Percentiles rank a stretch among this genome's conserved stretches.
Conservation (phyloP, 2,113 vertebrate species). For the Lynx canadensis region DNA sequence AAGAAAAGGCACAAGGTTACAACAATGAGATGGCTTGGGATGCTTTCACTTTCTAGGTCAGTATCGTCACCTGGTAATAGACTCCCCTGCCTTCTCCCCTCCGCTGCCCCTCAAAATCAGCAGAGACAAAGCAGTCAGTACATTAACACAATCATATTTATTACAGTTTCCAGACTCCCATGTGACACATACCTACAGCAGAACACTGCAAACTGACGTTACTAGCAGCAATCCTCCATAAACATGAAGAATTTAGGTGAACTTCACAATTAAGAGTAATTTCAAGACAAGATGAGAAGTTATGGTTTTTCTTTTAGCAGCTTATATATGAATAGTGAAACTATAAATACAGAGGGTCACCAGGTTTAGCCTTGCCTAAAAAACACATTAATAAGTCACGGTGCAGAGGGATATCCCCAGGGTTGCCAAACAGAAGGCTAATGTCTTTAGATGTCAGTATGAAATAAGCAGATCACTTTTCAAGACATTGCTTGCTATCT, state of each 20-base stretch:
- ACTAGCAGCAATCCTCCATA: constrained; percentile 84
- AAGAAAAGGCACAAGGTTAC: not conserved
- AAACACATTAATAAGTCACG: constrained; percentile 58
- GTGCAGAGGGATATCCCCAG: constrained; percentile 51
- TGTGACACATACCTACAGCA: constrained; percentile 80
- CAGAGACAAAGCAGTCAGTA: constrained; percentile 59
- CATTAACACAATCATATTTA: constrained; percentile 81
- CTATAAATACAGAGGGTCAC: constrained; percentile 65
- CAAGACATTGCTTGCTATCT: not conserved
- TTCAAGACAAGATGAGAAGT: constrained; percentile 68
- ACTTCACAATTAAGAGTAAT: constrained; percentile 75
- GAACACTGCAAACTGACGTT: constrained; percentile 77
- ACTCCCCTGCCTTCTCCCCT: not conserved
- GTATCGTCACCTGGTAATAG: not conserved
- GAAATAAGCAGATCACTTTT: constrained; percentile 71
- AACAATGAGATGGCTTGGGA: not conserved
- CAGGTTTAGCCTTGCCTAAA: constrained; percentile 69
- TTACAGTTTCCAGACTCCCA: constrained; percentile 82
- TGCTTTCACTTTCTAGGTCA: not conserved
- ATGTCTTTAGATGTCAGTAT: constrained; percentile 60
- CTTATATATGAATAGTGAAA: constrained; percentile 74
- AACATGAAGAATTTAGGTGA: constrained; percentile 80
- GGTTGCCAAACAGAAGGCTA: constrained; percentile 75
- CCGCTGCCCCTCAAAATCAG: not conserved
- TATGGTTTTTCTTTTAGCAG: constrained; percentile 73